These are phyloP conservation scores for Cryptomyrus ogoouensis DNA, from an alignment of 2,113 vertebrate genomes.

Conservation along the genomic window DNA sequence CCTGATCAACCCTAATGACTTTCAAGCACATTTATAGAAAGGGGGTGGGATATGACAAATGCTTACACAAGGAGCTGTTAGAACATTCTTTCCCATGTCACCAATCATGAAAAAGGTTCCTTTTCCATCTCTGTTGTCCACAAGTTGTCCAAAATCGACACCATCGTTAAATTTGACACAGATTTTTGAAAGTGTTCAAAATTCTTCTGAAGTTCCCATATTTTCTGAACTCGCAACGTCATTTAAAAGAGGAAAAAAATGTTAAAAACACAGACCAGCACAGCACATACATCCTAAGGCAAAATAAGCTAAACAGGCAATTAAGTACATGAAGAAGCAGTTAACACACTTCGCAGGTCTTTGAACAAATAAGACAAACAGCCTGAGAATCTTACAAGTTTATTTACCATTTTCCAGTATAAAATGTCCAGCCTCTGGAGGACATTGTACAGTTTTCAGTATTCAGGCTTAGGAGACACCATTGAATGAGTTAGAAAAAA, in stretches of 20 bases:
- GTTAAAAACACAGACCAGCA: not conserved
- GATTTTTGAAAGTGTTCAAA: not conserved
- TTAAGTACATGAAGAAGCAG: not conserved
- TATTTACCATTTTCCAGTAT: slow-evolving; percentile 22
- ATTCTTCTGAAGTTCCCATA: not conserved
- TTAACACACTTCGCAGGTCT: not conserved
- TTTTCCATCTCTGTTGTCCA: not conserved
- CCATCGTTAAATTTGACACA: not conserved
- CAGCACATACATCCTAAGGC: not conserved
- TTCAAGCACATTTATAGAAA: not conserved
- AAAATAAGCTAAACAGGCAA: not conserved
- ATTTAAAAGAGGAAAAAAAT: not conserved
- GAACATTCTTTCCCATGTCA: not conserved
- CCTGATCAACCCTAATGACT: not conserved
- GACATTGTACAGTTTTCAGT: not conserved
- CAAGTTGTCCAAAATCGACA: not conserved
- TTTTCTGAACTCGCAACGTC: not conserved
- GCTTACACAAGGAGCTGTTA: not conserved
- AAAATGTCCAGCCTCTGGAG: slow-evolving; percentile 4
- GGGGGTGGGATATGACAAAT: not conserved
- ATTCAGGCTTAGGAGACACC: not conserved
- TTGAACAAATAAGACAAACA: not conserved
- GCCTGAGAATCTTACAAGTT: slow-evolving; percentile 11
- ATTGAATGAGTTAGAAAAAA: not conserved
- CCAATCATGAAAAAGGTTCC: not conserved